Evolutionary conservation across 2,797 vertebrate genomes (phyloP).

Genomic region (Micromesistius poutassou): DNA sequence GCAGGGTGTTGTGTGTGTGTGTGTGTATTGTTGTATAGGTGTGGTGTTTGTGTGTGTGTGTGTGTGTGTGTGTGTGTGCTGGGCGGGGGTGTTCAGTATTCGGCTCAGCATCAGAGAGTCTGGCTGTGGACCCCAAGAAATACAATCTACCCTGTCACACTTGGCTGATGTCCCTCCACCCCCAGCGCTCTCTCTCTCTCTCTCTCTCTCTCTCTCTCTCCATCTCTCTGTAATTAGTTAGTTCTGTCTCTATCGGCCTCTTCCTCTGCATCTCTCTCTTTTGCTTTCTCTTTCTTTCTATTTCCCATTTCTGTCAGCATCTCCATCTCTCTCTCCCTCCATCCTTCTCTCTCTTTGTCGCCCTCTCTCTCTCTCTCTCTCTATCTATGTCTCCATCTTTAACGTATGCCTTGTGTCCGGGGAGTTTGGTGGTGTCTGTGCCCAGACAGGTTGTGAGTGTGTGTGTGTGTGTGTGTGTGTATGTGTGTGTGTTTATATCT

Average conservation of each 20-base stretch:
- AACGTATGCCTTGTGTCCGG: constrained; percentile 42
- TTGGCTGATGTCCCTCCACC: constrained; percentile 69
- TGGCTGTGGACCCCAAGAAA: constrained; percentile 66
- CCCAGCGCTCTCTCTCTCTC: constrained; percentile 23
- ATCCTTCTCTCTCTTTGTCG: background rate
- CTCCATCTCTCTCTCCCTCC: background rate
- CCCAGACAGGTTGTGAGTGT: too few species aligned
- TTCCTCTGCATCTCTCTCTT: too few species aligned
- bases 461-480: too few species aligned
- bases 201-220: background rate
- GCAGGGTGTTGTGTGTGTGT: too few species aligned
- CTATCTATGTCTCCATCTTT: constrained; percentile 22
- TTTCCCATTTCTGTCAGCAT: background rate
- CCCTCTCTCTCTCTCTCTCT: constrained; percentile 12
- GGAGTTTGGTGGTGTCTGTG: background rate
- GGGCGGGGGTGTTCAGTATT: constrained; percentile 67
- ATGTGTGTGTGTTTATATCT: too few species aligned
- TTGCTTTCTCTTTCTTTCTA: too few species aligned
- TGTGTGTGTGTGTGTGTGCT: too few species aligned
- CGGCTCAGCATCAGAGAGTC: constrained; percentile 64
- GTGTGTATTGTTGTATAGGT: too few species aligned
- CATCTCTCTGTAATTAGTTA: constrained; percentile 15
- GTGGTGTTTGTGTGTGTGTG: too few species aligned
- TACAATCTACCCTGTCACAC: constrained; percentile 73
- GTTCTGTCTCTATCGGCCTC: constrained; percentile 12